phyloP scores from a whole-genome alignment of 2,113 vertebrate species.

The Taurulus bubalis region DNA sequence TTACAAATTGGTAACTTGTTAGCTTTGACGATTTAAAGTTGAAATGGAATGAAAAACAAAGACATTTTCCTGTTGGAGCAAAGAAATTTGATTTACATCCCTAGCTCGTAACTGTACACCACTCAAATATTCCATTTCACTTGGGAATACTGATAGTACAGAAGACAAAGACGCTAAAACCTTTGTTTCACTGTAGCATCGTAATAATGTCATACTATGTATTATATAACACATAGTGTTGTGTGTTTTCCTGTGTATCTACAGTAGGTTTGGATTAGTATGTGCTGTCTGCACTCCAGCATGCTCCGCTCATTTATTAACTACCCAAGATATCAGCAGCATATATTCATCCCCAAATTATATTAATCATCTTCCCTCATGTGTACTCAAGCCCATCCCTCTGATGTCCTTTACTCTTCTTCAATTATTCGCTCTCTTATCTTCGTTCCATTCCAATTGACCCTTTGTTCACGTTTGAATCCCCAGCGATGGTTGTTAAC shows the following conservation, averaged over 20 bases:
- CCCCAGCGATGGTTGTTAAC: conserved; percentile 51
- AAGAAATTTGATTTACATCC: no score
- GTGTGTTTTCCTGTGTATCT: neutral
- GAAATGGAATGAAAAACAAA: no score
- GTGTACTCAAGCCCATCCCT: conserved; percentile 51
- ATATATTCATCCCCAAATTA: conserved; percentile 59
- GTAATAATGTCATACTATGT: neutral
- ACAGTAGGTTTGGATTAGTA: conserved; percentile 26
- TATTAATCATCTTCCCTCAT: conserved; percentile 51
- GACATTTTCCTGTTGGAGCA: no score
- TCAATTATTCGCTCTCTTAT: conserved; percentile 22
- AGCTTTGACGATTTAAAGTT: no score
- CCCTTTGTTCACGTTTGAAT: conserved; percentile 60
- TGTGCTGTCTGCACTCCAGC: conserved; percentile 16
- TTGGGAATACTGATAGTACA: no score
- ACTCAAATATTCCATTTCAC: no score
- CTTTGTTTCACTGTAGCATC: no score
- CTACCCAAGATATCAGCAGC: conserved; percentile 27
- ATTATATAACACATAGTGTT: neutral
- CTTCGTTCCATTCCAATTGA: conserved; percentile 56
- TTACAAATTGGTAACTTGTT: no score
- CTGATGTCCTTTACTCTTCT: conserved; percentile 45
- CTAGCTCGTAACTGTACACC: no score
- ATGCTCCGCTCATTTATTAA: conserved; percentile 34
- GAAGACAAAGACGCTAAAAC: no score